Evolutionary conservation across 2,797 vertebrate species (phyloP), one percentile per base, ranked within the genome.

Genomic region (Pseudotriccus pelzelni): DNA sequence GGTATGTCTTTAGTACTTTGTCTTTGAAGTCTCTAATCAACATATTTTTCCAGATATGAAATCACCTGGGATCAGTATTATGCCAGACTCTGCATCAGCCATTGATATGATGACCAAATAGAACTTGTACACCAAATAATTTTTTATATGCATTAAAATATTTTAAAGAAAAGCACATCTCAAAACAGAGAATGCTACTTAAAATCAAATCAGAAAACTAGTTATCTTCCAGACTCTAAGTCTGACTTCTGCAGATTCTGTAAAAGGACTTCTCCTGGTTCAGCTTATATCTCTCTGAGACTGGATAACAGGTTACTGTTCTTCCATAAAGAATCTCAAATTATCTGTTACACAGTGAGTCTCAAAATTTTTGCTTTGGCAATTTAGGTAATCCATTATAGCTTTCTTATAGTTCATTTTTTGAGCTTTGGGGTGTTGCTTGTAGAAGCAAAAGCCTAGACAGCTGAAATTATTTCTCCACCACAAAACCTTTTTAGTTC

Each of bases 71-170:
- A 89, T 69, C 15, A 27, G 14, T 52, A 28, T 74, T 73, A 32
- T 43, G 55, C 24, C 34, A 79, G 28, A 36, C 10, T 39, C 39
- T 16, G 22, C 5, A 58, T 7, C 36, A 89, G 47, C 10, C 32
- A 12, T 32, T 17, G 8, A 28, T 90, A 56, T 23, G 9, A 63
- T 5, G 12, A 10, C 36, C 0, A 0, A 32, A 36, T 47, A 4
- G 32, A 80, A 80, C 74, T 80, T 69, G 30, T 53, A 46, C 25
- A 41, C 4, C 6, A 62, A 43, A 24, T 50, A 6, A 32, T 66
- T 69, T 55, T 59, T 80, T 52, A 25, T 43, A n/a, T 24, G 10
- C 37, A 23, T 62, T 55, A 34, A 80, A 79, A 14, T 24, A 64
- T 14, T 41, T 80, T 50, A n/a, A 3, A 78, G 30, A 58, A 85